Percentiles rank a stretch among this genome's conserved stretches.
These are phyloP conservation scores for Griposia aprilina DNA, from an alignment of 2,888 invertebrate species.

Conservation along the genomic window DNA sequence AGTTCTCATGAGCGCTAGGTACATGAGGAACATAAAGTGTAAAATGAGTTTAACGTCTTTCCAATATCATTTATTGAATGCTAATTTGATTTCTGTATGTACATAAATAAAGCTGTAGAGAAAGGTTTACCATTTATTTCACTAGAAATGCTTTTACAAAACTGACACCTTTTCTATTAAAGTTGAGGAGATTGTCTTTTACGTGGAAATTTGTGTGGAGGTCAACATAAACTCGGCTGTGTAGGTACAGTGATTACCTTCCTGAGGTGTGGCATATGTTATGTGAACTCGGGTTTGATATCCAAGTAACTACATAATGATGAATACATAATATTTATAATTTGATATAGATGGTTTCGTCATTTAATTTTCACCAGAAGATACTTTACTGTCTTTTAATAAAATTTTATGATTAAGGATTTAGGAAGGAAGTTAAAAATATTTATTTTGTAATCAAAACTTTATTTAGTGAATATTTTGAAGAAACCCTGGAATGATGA, in stretches of 20 bases:
- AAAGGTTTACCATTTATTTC: not conserved
- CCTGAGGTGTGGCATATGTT: not conserved
- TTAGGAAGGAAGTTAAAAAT: too few relatives aligned
- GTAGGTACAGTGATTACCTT: not conserved
- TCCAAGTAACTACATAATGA: not conserved
- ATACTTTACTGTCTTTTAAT: not conserved
- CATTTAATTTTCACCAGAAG: not conserved
- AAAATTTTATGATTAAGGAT: too few relatives aligned
- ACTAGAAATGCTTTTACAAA: not conserved
- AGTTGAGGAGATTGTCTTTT: not conserved
- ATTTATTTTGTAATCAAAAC: too few relatives aligned
- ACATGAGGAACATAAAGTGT: too few relatives aligned
- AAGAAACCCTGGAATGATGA: too few relatives aligned
- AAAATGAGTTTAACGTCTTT: not conserved
- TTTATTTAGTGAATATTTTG: too few relatives aligned
- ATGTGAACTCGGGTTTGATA: not conserved
- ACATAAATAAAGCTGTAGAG: not conserved
- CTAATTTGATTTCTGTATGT: not conserved
- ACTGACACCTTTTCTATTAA: not conserved
- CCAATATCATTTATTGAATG: not conserved
- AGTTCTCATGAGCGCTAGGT: not conserved
- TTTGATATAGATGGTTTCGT: too few relatives aligned
- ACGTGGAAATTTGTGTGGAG: not conserved
- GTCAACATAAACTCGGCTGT: not conserved
- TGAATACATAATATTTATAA: not conserved